These are phyloP conservation scores for Ailurus styani DNA, from an alignment of 2,113 vertebrate genomes.

Conservation along the genomic window DNA sequence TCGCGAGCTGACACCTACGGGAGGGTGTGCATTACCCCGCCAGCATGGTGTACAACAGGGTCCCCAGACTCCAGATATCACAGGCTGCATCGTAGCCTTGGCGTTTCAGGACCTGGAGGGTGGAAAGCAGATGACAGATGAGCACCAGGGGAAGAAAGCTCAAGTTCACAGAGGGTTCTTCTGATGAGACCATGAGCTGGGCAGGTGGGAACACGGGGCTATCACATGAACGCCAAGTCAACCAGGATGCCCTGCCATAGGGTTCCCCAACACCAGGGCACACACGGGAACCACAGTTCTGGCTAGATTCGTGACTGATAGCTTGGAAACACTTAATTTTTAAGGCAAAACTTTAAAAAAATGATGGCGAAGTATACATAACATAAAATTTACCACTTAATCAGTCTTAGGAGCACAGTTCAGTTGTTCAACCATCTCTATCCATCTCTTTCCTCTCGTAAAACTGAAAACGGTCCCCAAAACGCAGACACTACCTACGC, in stretches of 20 bases:
- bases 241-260: fast-evolving
- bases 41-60: conserved; percentile 95
- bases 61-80: conserved; percentile 96
- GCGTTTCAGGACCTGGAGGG: conserved; percentile 89
- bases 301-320: fast-evolving
- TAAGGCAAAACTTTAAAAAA: background rate
- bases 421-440: fast-evolving
- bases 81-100: conserved; percentile 97
- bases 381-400: background rate
- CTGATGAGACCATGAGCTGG: fast-evolving
- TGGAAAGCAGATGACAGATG: background rate
- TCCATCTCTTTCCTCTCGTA: background rate
- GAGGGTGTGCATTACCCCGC: conserved; percentile 85
- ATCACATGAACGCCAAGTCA: fast-evolving
- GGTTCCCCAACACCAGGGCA: background rate
- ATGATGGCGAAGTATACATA: fast-evolving
- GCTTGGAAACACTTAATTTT: background rate
- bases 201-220: fast-evolving
- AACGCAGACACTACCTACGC: fast-evolving
- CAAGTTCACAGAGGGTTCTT: background rate
- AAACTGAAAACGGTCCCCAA: background rate
- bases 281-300: background rate
- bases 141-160: fast-evolving
- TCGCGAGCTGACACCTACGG: fast-evolving
- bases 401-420: fast-evolving